Conservation (phyloP, 2,797 vertebrate species). For the Lepilemur septentrionalis region DNA sequence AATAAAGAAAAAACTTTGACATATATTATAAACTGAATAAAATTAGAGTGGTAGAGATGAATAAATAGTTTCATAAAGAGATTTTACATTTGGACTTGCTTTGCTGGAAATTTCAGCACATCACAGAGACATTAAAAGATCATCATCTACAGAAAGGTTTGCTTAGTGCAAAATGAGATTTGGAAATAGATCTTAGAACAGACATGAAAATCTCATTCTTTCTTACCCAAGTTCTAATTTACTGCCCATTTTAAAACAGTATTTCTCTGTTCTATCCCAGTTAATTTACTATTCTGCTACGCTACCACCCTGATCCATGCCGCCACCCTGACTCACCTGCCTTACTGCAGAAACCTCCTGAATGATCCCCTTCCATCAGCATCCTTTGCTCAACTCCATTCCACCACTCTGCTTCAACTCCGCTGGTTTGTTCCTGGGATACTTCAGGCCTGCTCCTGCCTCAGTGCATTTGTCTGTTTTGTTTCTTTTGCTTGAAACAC, state of each 20-base stretch:
- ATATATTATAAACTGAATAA: background rate
- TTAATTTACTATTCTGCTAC: background rate
- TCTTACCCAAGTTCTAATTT: background rate
- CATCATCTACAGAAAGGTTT: background rate
- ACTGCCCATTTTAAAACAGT: background rate
- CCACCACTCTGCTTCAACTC: background rate
- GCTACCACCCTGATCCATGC: background rate
- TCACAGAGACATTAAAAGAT: conserved; percentile 22
- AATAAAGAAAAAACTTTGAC: background rate
- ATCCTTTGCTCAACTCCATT: background rate
- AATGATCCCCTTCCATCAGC: background rate
- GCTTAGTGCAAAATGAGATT: background rate
- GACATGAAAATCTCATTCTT: conserved; percentile 19
- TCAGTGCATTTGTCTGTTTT: background rate
- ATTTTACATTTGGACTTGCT: conserved; percentile 39
- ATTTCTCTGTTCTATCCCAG: background rate
- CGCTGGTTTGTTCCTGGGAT: background rate
- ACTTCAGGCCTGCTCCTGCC: rapidly evolving
- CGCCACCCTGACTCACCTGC: background rate
- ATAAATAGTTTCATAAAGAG: conserved; percentile 10
- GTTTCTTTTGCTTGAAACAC: background rate
- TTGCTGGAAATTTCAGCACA: conserved; percentile 34
- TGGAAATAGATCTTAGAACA: conserved; percentile 40
- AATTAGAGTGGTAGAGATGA: background rate
- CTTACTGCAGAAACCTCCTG: background rate